Conservation (phyloP, 2,113 vertebrate genomes). For the Cebidichthys violaceus region DNA sequence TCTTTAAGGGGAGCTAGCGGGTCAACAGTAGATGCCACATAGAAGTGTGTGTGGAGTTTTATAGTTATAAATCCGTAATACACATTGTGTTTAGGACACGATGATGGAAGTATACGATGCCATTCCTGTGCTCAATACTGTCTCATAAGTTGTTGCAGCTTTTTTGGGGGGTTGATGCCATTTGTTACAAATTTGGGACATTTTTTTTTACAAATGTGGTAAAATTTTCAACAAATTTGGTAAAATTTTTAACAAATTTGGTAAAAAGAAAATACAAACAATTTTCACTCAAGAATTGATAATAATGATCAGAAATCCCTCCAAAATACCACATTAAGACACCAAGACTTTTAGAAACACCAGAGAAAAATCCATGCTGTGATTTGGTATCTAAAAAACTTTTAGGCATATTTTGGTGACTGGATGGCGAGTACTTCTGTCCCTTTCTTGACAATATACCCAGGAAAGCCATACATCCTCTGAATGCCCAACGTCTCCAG, state of each 20-base stretch:
- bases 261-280: no score
- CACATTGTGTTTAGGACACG: neutral
- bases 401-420: neutral
- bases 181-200: neutral
- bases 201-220: no score
- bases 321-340: neutral
- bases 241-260: no score
- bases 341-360: neutral
- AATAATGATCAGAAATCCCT: neutral
- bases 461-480: neutral
- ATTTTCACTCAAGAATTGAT: neutral
- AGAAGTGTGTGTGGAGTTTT: neutral
- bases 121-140: no score
- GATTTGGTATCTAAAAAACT: neutral
- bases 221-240: no score
- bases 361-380: neutral
- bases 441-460: neutral
- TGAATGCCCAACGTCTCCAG: neutral
- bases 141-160: neutral
- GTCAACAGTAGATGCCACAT: neutral
- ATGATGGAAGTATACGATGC: neutral
- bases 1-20: neutral
- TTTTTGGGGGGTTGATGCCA: neutral
- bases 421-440: neutral
- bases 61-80: neutral